phyloP scores from a whole-genome alignment of 37 sponge, comb jelly and placozoan genomes.

The Cladorhizidae sp. region DNA sequence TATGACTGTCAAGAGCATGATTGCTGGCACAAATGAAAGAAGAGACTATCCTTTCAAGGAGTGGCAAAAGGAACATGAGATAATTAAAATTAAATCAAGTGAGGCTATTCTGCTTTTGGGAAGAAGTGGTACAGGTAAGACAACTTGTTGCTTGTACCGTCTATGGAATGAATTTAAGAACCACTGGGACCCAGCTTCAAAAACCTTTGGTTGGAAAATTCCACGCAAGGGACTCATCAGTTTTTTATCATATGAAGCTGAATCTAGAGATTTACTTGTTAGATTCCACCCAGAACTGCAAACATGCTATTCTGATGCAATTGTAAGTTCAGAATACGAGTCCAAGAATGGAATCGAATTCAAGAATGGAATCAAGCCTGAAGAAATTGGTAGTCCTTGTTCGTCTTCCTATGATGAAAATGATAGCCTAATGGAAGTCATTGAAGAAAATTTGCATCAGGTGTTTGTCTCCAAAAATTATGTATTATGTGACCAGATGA shows the following conservation, averaged over 20 bases:
- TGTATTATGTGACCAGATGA: slow-evolving; percentile 73
- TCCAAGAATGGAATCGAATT: not conserved
- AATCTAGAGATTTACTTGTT: not conserved
- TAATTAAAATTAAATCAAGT: slow-evolving; percentile 46
- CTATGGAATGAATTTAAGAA: slow-evolving; percentile 75
- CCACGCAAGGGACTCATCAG: slow-evolving; percentile 20
- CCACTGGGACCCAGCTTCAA: slow-evolving; percentile 59
- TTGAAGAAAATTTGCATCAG: slow-evolving; percentile 65
- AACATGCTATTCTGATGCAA: not conserved
- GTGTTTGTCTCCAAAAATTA: slow-evolving; percentile 85
- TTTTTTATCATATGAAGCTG: not conserved
- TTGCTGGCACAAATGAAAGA: slow-evolving; percentile 27
- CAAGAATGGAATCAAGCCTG: no score
- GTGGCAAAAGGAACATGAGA: slow-evolving; percentile 87
- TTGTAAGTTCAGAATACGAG: not conserved
- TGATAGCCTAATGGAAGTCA: not conserved
- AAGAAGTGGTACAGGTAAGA: slow-evolving; percentile 88
- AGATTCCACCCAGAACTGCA: not conserved
- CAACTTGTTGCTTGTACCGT: slow-evolving; percentile 85
- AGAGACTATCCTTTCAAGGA: slow-evolving; percentile 82
- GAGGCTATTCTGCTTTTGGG: slow-evolving; percentile 74
- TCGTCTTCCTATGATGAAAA: not conserved
- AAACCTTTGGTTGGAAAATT: not conserved
- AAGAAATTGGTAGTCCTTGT: not conserved
- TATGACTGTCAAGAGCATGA: slow-evolving; percentile 38